Evolutionary conservation across 2,113 vertebrate species (phyloP).

Genomic region (Chelonoidis abingdonii): DNA sequence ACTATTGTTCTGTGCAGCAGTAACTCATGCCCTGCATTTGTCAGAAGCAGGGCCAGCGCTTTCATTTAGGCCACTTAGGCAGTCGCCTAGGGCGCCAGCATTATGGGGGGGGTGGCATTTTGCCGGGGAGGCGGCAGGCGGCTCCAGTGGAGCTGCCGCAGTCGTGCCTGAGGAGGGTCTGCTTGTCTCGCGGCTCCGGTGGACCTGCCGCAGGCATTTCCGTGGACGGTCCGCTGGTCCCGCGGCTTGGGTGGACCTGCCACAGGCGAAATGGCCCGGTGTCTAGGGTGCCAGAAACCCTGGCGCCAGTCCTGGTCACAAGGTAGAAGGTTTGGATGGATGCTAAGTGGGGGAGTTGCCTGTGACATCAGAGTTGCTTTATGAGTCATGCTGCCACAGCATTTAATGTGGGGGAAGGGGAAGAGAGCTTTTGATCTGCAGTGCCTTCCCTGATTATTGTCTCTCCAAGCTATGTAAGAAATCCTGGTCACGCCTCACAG

Average conservation of each 20-base stretch:
- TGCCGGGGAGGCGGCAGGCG: no score
- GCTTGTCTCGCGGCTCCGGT: no score
- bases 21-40: not conserved
- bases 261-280: no score
- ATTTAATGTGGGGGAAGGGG: not conserved
- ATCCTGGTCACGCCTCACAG: not conserved
- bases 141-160: no score
- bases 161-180: no score
- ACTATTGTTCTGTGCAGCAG: conserved; percentile 11
- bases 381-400: not conserved
- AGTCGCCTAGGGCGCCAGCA: no score
- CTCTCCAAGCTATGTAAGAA: not conserved
- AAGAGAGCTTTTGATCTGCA: not conserved
- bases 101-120: no score
- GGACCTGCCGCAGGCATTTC: no score
- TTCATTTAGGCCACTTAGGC: no score
- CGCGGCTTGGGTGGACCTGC: no score
- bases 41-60: not conserved
- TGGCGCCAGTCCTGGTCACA: not conserved
- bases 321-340: not conserved
- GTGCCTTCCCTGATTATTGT: not conserved
- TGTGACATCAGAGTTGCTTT: not conserved
- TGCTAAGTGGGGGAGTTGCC: not conserved
- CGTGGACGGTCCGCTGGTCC: no score
- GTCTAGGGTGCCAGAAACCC: no score